Base-by-base conservation (phyloP, 2,888 invertebrate species). In the Agonopterix heracliana region DNA sequence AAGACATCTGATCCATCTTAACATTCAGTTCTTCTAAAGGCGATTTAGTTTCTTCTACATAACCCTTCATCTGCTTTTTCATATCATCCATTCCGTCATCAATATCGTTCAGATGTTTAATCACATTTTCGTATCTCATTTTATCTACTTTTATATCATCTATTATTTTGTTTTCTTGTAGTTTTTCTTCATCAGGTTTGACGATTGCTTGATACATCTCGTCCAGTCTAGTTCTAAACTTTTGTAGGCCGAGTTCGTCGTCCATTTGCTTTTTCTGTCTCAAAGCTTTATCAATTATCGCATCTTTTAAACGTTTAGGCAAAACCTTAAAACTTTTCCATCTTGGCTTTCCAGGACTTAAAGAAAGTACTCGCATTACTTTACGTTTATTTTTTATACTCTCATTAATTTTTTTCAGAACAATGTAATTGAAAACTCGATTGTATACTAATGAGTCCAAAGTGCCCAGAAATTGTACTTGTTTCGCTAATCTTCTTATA, bases 401-500 rank as follows among this genome's bases (percentile, higher is more conserved):
- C 1, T 63, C 64, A 40, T 78, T 82, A 0, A 83, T 48, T 45
- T 54, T 66, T 34, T 56, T 75, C 1, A 89, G 89, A 5, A 89
- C 59, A 17, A 84, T 67, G 26, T 69, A 72, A 10, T 62, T 77
- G 48, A 86, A 82, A 12, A 82, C 64, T 54, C 69, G 78, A 53
- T 89, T 89, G 54, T 89, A 89, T 0, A 90, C 84, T 26, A 90
- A 64, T n/a, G 82, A 81, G 45, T 90, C 90, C 48, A 90, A 61
- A 8, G 88, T 85, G 26, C 84, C 78, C 38, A 90, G 68, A 54
- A 90, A 90, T 50, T 89, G 89, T 0, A 90, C 90, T 67, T 91
- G 91, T 54, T 91, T 90, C 0, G 81, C 87, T 11, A 91, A 59
- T 53, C 90, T 74, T 51, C 86, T 78, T 12, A 90, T 89, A 52